Base-by-base conservation (phyloP, 2,888 invertebrate species). In the Opisthograptis luteolata region DNA sequence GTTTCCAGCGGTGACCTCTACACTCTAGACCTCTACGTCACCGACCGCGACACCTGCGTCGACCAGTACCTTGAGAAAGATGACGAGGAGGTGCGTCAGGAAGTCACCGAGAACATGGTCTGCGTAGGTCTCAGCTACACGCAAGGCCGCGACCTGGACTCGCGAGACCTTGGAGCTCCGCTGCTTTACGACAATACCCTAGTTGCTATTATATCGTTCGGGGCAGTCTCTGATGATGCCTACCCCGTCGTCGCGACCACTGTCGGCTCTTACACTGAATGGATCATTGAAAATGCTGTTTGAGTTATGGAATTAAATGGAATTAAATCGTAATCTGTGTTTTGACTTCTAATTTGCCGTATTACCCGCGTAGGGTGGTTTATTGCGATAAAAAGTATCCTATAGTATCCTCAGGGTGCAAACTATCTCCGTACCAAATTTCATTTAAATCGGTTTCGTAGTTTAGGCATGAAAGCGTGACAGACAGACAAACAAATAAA, bases 171-270 rank as follows among this genome's bases (percentile, higher is more conserved):
- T 35, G 91, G 90, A 3, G 84, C 86, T n/a, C 86, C 91, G 10
- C 55, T 90, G 8, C 28, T 49, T 52, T 76, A 72, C 56, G 69
- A 67, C 19, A 68, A 78, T 34, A 71, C 73, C 40, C 67, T 87
- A 45, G 73, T 89, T 45, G 91, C 91, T 10, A 57, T 92, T 49
- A 73, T 85, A 30, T 87, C 91, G 17, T 91, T 84, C 80, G 91
- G 91, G 46, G 66, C 73, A 34, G 80, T 79, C 2, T 84, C 80
- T 13, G 70, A 79, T 55, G 76, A 67, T 6, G 64, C 70, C 36
- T 84, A 76, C 63, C 92, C 92, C 0, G 87, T 86, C 19, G 82
- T 92, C 56, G 88, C 84, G 55, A 81, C 88, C n/a, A 70, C 79
- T 15, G 83, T 92, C 42, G 55, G 68, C 0, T 43, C 72, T 0